A percentile compares a stretch with the other conserved stretches of the same genome.
Conservation (phyloP, 2,797 vertebrate species). For the Helarctos malayanus region DNA sequence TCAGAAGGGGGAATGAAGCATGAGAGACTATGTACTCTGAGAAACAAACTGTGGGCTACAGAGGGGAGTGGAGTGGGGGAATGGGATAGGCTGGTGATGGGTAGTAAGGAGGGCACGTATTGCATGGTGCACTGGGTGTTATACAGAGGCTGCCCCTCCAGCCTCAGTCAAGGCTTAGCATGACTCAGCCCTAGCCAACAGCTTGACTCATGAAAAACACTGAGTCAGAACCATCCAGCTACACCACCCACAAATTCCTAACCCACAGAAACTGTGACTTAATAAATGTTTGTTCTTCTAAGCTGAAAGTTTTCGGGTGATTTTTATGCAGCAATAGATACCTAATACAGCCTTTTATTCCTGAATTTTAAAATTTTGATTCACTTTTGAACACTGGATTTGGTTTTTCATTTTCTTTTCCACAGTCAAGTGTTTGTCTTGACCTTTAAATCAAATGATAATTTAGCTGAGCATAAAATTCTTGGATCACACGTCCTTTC, state of each 20-base stretch:
- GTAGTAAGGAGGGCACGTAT: too few species aligned
- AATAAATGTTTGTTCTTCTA: not conserved
- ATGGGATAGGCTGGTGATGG: too few species aligned
- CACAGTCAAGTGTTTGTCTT: not conserved
- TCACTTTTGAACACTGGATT: not conserved
- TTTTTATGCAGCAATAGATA: not conserved
- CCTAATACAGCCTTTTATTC: not conserved
- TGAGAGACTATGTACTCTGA: too few species aligned
- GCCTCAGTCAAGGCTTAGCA: not conserved
- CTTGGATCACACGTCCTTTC: not conserved
- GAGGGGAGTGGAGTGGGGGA: too few species aligned
- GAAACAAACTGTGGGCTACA: too few species aligned
- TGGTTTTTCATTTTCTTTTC: not conserved
- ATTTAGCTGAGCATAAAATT: not conserved
- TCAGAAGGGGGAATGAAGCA: too few species aligned
- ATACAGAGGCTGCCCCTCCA: not conserved
- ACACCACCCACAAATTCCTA: not conserved
- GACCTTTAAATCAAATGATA: not conserved
- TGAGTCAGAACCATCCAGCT: not conserved
- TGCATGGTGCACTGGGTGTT: too few species aligned
- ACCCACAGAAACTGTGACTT: not conserved
- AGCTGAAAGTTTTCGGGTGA: not conserved
- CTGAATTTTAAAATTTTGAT: not conserved
- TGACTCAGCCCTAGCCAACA: not conserved
- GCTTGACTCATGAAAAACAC: not conserved